Evolutionary conservation across 2,797 vertebrate species (phyloP).

Genomic region (Pseudochromis fuscus): DNA sequence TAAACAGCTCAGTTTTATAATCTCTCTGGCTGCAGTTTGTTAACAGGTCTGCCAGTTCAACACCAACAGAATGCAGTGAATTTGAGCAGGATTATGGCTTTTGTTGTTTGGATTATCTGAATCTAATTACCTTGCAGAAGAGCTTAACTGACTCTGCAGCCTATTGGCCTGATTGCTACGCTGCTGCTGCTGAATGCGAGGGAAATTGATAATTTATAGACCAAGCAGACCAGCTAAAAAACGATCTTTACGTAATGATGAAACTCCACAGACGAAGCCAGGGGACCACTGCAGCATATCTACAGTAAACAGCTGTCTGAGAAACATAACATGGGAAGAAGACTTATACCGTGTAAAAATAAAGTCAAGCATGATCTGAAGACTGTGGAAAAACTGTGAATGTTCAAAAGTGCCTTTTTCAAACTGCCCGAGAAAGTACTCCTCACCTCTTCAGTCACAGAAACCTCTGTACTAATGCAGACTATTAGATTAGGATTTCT

Average conservation of each 20-base stretch:
- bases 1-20: conserved; percentile 67
- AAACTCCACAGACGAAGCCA: neutral
- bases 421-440: neutral
- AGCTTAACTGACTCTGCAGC: conserved; percentile 55
- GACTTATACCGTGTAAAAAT: neutral
- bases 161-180: conserved; percentile 51
- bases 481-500: no score
- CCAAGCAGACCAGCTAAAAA: conserved; percentile 13
- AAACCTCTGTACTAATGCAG: no score
- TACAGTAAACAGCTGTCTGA: neutral
- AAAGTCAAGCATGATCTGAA: neutral
- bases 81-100: conserved; percentile 71
- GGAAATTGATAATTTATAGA: conserved; percentile 41
- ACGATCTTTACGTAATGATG: neutral
- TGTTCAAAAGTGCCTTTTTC: neutral
- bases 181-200: conserved; percentile 18
- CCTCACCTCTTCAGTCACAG: no score
- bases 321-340: neutral
- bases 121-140: conserved; percentile 72
- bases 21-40: conserved; percentile 62
- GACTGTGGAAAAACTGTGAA: neutral
- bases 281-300: neutral
- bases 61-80: conserved; percentile 58
- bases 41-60: conserved; percentile 65
- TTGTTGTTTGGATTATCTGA: conserved; percentile 78